phyloP scores from a whole-genome alignment of 2,113 vertebrate genomes.

The Parus major region DNA sequence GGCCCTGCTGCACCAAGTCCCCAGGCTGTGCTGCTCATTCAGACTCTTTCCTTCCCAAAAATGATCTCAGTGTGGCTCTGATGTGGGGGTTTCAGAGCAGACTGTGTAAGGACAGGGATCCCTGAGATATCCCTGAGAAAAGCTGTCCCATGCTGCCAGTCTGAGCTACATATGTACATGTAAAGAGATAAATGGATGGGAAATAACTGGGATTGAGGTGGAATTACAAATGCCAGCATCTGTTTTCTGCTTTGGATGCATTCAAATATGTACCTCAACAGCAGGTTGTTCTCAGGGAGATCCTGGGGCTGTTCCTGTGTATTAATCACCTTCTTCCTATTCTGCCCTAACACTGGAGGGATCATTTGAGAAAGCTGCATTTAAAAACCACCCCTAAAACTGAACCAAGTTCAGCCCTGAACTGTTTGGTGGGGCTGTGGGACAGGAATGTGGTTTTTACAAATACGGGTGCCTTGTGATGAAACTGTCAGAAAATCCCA shows the following conservation, averaged over 20 bases:
- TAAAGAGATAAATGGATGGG: not conserved
- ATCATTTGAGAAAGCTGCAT: not conserved
- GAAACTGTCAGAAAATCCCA: not conserved
- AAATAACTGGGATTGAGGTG: not conserved
- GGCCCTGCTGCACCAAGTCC: not conserved
- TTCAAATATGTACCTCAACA: not conserved
- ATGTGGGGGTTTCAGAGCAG: not conserved
- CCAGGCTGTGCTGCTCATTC: not conserved
- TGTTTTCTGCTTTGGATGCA: slow-evolving; percentile 8
- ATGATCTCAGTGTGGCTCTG: accelerated
- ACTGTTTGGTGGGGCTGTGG: not conserved
- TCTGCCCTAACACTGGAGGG: not conserved
- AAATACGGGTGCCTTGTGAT: not conserved
- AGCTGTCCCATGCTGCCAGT: not conserved
- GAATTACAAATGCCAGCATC: not conserved
- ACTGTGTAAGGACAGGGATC: not conserved
- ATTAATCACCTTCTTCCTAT: not conserved
- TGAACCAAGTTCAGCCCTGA: not conserved
- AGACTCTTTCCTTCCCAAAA: not conserved
- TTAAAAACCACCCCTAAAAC: not conserved
- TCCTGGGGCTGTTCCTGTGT: not conserved
- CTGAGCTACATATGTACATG: not conserved
- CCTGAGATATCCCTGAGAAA: not conserved
- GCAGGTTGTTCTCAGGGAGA: not conserved
- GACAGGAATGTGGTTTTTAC: not conserved